phyloP scores from a whole-genome alignment of 1,140 invertebrate species.

The Holcopasites calliopsidis region DNA sequence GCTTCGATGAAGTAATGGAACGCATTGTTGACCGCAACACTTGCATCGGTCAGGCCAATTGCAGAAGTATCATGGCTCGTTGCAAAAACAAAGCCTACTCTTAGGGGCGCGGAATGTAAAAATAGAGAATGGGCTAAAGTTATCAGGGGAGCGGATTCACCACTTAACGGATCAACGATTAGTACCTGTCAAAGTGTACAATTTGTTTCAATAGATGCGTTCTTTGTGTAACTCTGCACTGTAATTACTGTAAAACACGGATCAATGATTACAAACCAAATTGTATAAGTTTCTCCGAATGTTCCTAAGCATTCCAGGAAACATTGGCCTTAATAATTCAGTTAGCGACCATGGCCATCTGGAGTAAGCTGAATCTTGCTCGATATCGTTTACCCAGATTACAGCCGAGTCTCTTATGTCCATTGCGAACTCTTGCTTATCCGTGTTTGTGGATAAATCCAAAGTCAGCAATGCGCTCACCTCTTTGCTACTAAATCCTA shows the following conservation, averaged over 20 bases:
- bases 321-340: conserved; percentile 95
- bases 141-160: conserved; percentile 86
- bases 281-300: conserved; percentile 97
- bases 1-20: conserved; percentile 95
- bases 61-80: conserved; percentile 82
- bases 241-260: not conserved
- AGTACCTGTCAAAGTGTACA: conserved; percentile 83
- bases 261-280: conserved; percentile 81
- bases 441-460: conserved; percentile 84
- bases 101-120: conserved; percentile 91
- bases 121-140: conserved; percentile 95
- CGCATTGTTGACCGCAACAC: conserved; percentile 92
- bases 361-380: conserved; percentile 90
- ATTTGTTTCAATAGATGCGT: conserved; percentile 39
- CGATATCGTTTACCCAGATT: conserved; percentile 97
- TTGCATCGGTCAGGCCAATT: conserved; percentile 85
- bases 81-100: conserved; percentile 95
- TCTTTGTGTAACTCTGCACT: not conserved
- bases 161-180: conserved; percentile 91
- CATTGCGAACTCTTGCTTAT: conserved; percentile 91
- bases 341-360: conserved; percentile 93
- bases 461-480: conserved; percentile 86
- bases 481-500: conserved; percentile 80
- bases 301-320: conserved; percentile 97
- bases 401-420: conserved; percentile 96